phyloP scores from a whole-genome alignment of 2,113 vertebrate genomes.

The Platycercus adscitus region DNA sequence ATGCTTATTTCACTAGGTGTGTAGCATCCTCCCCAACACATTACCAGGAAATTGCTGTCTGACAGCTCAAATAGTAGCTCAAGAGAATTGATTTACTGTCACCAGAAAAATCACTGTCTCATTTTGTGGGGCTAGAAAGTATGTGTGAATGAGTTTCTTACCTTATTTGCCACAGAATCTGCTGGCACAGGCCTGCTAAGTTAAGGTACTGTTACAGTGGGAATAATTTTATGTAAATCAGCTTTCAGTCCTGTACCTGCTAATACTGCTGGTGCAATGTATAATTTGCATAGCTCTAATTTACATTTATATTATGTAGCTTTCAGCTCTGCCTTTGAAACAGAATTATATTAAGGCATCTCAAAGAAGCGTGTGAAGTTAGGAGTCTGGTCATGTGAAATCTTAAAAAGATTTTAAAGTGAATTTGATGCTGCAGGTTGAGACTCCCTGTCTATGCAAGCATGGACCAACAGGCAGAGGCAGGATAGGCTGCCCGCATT shows the following conservation, averaged over 20 bases:
- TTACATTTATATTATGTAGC: conserved; percentile 1
- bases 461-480: not conserved
- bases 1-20: conserved; percentile 93
- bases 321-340: conserved; percentile 3
- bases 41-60: not conserved
- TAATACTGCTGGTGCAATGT: conserved; percentile 2
- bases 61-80: not conserved
- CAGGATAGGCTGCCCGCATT: not conserved
- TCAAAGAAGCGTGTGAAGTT: not conserved
- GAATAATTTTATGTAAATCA: conserved; percentile 30
- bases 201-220: not conserved
- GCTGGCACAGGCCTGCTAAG: not conserved
- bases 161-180: not conserved
- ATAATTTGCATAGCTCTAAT: conserved; percentile 22
- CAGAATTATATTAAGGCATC: not conserved
- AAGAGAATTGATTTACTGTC: not conserved
- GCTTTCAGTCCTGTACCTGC: not conserved
- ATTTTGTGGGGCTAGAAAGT: not conserved
- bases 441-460: not conserved
- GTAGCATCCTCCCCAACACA: not conserved
- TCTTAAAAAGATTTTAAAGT: not conserved
- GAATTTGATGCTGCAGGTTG: not conserved
- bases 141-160: not conserved
- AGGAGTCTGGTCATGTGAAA: not conserved
- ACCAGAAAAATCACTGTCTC: not conserved